Base-by-base conservation (phyloP, 2,888 invertebrate genomes). In the Hofmannophila pseudospretella region DNA sequence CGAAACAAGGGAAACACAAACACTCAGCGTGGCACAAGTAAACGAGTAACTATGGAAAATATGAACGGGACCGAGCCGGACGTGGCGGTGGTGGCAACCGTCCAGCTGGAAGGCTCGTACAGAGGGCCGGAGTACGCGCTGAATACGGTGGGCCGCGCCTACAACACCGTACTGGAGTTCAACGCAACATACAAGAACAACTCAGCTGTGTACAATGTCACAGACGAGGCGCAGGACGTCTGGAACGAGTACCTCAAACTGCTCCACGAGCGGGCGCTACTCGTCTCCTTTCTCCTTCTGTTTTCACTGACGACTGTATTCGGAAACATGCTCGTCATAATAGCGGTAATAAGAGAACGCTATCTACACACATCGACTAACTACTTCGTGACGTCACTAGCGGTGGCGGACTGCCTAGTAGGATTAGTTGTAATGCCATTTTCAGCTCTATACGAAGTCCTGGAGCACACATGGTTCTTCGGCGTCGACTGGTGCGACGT, bases 381-480 rank as follows among this genome's bases (percentile, higher is more conserved):
- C 77, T 99, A 98, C 69, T 96, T 99, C 73, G 96, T 99, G 45
- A 97, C 98, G 7, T 98, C 98, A 8, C 81, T 99, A 45, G 99
- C 99, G 0, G 95, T 97, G 13, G 98, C 99, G 0, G 99, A 99
- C 72, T 96, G 98, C 56, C 88, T 99, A 29, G 98, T 99, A 3
- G 99, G 99, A 0, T 86, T 97, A 32, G 95, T 98, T 2, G 99
- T 99, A 33, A 99, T 99, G 99, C 99, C 99, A 0, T 97, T 99
- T 76, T 95, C 96, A 45, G 96, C 96, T 0, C 88, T 96, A 8
- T 96, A 96, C 68, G 96, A 97, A 77, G 94, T 96, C 8, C 82
- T 96, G 16, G 94, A 94, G 58, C 94, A 95, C 59, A 94, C 93
- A 13, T 98, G 98, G 98, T 92, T 96, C 53, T 98, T 97, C 69